Evolutionary conservation across 2,113 vertebrate genomes (phyloP), one percentile per base, ranked within the genome.

Genomic region (Megaceryle maxima): DNA sequence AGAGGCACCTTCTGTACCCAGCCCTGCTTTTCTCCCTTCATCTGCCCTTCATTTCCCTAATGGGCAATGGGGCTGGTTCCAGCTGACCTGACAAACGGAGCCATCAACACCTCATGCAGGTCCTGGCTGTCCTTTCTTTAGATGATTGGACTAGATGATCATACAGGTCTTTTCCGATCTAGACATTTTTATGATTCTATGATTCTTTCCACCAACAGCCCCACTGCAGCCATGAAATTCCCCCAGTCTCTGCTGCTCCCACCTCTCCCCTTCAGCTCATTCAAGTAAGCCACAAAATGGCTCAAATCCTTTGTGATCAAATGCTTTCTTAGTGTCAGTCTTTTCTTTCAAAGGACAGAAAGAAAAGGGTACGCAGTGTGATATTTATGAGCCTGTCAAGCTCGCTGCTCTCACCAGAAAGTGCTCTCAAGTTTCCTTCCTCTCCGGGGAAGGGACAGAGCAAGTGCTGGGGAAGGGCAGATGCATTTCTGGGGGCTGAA

Each of bases 331-430:
- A 66, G 88, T 75, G 67, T 94, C 87, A 51, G 68, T 46, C 90
- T 96, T 97, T 90, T 82, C 89, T 94, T 94, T 25, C 89, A 90
- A 73, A 96, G 81, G 94, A 91, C 83, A 74, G 92, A 79, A 62
- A 87, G 83, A 81, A 57, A 89, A 92, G 83, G 86, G 86, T 64
- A 94, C 2, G 0, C 0, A 0, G 83, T 37, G 74, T 4, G 91
- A 79, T 96, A 95, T 95, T 95, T 95, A 94, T 88, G 96, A 91
- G 64, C 69, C 90, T 93, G 91, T 96, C 94, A 94, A 73, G 77
- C 83, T 80, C 2, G 0, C 69, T 84, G 83, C 88, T 92, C 59
- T 87, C 88, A 74, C 92, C 83, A 94, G 81, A 79, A 93, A 94
- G 70, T 6, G 62, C 68, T 91, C 92, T 96, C 90, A 41, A 84